A percentile compares a stretch with the other conserved stretches of the same genome.
phyloP scores from a whole-genome alignment of 2,113 vertebrate genomes.

The Carettochelys insculpta region DNA sequence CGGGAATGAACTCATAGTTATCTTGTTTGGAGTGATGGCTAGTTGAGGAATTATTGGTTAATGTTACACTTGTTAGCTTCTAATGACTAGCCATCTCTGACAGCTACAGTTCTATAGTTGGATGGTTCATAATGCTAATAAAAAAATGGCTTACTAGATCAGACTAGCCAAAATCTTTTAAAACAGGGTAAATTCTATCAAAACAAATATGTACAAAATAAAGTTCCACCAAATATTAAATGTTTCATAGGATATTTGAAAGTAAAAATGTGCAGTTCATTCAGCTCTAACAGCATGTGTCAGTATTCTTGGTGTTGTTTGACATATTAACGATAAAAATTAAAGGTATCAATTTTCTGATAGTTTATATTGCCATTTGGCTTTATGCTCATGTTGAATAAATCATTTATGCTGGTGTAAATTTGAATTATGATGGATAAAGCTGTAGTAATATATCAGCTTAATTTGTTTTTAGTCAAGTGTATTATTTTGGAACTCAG shows the following conservation, averaged over 20 bases:
- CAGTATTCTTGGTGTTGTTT: not conserved
- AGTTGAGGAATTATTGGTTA: not conserved
- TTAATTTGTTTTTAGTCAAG: not conserved
- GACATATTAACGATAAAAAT: not conserved
- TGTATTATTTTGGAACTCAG: not conserved
- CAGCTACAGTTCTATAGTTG: not conserved
- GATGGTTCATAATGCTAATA: not conserved
- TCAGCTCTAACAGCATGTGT: not conserved
- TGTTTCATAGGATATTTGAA: not conserved
- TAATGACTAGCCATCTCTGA: not conserved
- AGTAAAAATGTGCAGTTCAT: not conserved
- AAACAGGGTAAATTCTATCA: not conserved
- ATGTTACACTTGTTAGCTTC: not conserved
- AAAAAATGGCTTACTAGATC: not conserved
- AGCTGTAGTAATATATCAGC: not conserved
- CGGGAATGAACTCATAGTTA: accelerated
- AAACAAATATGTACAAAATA: not conserved
- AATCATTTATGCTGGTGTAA: not conserved
- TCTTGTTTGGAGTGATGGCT: not conserved
- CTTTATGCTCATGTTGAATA: not conserved
- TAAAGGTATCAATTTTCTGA: not conserved
- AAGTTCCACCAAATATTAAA: not conserved
- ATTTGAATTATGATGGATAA: not conserved
- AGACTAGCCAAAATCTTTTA: not conserved
- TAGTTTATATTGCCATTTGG: not conserved